phyloP scores from a whole-genome alignment of 2,888 invertebrate species.

The Caprella mutica region DNA sequence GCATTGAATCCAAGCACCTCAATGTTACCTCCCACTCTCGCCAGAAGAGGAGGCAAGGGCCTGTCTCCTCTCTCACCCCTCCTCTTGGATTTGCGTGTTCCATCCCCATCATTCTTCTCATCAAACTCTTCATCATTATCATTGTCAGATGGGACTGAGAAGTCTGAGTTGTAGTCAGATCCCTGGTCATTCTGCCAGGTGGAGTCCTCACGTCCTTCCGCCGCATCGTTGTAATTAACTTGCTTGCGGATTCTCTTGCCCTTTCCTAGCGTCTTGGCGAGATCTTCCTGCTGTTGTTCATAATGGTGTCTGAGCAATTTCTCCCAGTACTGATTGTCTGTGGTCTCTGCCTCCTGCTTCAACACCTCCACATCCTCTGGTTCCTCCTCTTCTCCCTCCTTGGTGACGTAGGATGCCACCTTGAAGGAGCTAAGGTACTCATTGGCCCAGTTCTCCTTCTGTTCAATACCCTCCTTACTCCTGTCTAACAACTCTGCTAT shows the following conservation, averaged over 20 bases:
- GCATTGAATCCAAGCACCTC: slow-evolving; percentile 98
- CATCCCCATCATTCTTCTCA: slow-evolving; percentile 70
- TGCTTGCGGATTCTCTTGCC: slow-evolving; percentile 92
- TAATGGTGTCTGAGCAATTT: slow-evolving; percentile 95
- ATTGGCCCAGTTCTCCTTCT: slow-evolving; percentile 96
- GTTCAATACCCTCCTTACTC: slow-evolving; percentile 88
- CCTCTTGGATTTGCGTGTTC: slow-evolving; percentile 40
- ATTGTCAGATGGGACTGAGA: slow-evolving; percentile 84
- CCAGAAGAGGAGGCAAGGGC: slow-evolving; percentile 87
- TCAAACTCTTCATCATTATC: slow-evolving; percentile 97
- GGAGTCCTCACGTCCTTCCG: slow-evolving; percentile 61
- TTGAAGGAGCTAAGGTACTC: slow-evolving; percentile 98
- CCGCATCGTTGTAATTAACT: slow-evolving; percentile 82
- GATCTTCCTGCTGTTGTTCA: slow-evolving; percentile 97
- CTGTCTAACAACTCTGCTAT: slow-evolving; percentile 85
- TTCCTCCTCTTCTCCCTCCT: slow-evolving; percentile 84
- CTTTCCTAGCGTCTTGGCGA: slow-evolving; percentile 64
- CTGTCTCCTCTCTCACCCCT: slow-evolving; percentile 71
- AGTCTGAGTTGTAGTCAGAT: slow-evolving; percentile 93
- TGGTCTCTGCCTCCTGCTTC: slow-evolving; percentile 96
- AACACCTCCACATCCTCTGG: slow-evolving; percentile 92
- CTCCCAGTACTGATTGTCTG: slow-evolving; percentile 99
- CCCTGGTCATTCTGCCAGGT: slow-evolving; percentile 86
- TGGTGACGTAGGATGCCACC: slow-evolving; percentile 89
- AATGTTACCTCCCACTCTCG: slow-evolving; percentile 94